Conservation (phyloP, 2,113 vertebrate species). For the Tachysurus fulvidraco region DNA sequence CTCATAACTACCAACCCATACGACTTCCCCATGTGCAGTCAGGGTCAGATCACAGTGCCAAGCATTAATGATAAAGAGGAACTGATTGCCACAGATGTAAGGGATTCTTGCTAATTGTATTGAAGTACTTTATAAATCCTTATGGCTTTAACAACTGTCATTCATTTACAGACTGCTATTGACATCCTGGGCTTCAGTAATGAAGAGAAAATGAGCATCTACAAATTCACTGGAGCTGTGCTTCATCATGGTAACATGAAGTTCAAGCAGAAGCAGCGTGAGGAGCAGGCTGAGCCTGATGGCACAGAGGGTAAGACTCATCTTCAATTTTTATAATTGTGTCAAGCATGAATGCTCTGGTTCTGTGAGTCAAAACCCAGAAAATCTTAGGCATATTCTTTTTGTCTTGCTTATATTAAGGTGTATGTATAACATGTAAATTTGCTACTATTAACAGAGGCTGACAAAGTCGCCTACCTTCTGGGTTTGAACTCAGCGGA, state of each 20-base stretch:
- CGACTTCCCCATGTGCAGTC: too few species aligned
- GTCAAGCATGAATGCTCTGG: neutral
- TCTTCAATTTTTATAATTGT: slow-evolving; percentile 32
- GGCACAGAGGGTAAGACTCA: slow-evolving; percentile 69
- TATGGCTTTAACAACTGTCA: neutral
- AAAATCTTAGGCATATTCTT: neutral
- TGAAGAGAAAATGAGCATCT: slow-evolving; percentile 46
- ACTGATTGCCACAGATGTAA: too few species aligned
- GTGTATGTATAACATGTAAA: neutral
- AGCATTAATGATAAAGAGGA: too few species aligned
- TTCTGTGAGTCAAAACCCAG: neutral
- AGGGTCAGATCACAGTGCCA: too few species aligned
- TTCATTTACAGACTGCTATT: slow-evolving; percentile 44
- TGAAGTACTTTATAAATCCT: neutral
- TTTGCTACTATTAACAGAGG: slow-evolving; percentile 43
- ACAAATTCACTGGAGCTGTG: slow-evolving; percentile 70
- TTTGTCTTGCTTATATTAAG: neutral
- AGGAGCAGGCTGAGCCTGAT: slow-evolving; percentile 78
- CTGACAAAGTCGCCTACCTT: slow-evolving; percentile 63
- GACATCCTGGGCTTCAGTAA: slow-evolving; percentile 43
- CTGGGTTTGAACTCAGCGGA: slow-evolving; percentile 66
- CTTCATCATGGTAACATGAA: slow-evolving; percentile 77
- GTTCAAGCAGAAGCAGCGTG: slow-evolving; percentile 80
- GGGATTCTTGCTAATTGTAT: too few species aligned
- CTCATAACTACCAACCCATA: too few species aligned